Evolutionary conservation across 2,113 vertebrate species (phyloP), one percentile per base, ranked within the genome.

Genomic region (Ammodytes dubius): DNA sequence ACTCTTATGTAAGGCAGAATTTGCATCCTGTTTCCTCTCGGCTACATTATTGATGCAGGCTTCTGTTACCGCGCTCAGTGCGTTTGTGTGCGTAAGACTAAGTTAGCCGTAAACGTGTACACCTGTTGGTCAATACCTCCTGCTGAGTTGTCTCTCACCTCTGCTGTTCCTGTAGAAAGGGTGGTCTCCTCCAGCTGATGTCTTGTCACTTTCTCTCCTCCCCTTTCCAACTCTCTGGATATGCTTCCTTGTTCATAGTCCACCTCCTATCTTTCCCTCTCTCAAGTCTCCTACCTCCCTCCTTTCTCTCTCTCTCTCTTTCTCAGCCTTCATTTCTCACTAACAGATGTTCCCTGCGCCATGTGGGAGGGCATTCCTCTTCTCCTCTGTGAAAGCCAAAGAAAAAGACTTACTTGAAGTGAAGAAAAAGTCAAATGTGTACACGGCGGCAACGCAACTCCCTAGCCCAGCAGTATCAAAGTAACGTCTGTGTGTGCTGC

Each of bases 361-460:
- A 90, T 88, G 92, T 89, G 90, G 92, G 92, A 91, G 91, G 89
- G 86, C 79, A 92, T 94, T 94, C 89, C 91, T 92, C 83, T 68
- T 70, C 87, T 85, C 73, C 7, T 73, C 84, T 72, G 47, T 85
- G 64, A 87, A 87, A 81, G 68, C 56, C 83, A 61, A 79, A 77
- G 49, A 79, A 84, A 83, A 69, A 84, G 43, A 81, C 76, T 84
- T 53, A 61, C 78, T 83, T 72, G 54, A 68, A 83, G 73, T 52
- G 54, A 70, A 84, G 66, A 46, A 64, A 83, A 88, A 85, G 27
- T 85, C 70, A 82, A 83, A 89, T 8, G 2, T 74, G 68, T 52
- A 59, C 27, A 27, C 64, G 35, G 70, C 3, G 6, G 73, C 77
- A 69, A 69, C 58, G 70, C 68, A 78, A 77, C 84, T 77, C 43